These are phyloP conservation scores for Megathymus violae DNA, from an alignment of 1,140 invertebrate species.

Conservation along the genomic window DNA sequence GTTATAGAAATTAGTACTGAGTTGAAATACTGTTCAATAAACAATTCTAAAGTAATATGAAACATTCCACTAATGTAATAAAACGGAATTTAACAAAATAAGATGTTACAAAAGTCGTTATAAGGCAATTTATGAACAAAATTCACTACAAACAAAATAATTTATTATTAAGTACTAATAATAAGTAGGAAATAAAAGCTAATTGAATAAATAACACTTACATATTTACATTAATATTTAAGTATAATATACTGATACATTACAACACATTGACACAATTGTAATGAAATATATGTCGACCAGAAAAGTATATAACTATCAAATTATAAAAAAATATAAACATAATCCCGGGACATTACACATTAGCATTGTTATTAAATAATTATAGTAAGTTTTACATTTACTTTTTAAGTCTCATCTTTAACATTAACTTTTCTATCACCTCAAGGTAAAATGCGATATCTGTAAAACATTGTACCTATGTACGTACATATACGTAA, in stretches of 20 bases:
- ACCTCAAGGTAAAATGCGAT: not conserved
- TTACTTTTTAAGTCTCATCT: no score
- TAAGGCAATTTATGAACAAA: conserved; percentile 1
- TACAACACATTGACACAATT: not conserved
- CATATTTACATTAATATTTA: conserved; percentile 19
- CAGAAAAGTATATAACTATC: no score
- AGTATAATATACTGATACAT: not conserved
- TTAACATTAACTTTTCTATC: not conserved
- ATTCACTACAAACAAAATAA: conserved; percentile 2
- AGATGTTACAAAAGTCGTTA: conserved; percentile 4
- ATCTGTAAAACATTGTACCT: no score
- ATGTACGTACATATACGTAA: not conserved
- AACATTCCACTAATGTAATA: conserved; percentile 4
- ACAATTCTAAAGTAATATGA: not conserved
- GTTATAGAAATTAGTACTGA: no score
- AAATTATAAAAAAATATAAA: no score
- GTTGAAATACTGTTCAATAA: not conserved
- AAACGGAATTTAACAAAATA: conserved; percentile 1
- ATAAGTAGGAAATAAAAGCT: conserved; percentile 12
- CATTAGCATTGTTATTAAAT: no score
- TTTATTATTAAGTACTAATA: conserved; percentile 22
- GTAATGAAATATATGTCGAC: not conserved
- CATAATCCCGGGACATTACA: no score
- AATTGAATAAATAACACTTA: conserved; percentile 30
- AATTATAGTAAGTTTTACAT: no score